A percentile compares a stretch with the other conserved stretches of the same genome.
Evolutionary conservation across 2,888 invertebrate species (phyloP).

Genomic region (Kryphioiulus occultus): DNA sequence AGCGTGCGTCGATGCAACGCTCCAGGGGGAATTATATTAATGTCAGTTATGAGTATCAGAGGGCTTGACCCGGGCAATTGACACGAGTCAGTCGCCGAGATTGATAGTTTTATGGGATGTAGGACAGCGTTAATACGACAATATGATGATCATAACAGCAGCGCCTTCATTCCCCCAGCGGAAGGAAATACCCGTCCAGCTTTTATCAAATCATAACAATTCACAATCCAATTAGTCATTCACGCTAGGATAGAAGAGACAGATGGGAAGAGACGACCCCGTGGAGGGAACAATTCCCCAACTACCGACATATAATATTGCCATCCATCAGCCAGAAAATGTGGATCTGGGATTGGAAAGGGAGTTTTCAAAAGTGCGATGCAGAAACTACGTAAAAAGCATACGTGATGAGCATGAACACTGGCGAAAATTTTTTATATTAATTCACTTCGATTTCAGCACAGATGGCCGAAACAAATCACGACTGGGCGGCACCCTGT

Average conservation of each 20-base stretch:
- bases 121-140: conserved; percentile 45
- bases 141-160: conserved; percentile 46
- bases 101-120: conserved; percentile 45
- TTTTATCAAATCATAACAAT: conserved; percentile 45
- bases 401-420: too few species aligned
- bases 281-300: not conserved
- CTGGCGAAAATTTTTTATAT: too few species aligned
- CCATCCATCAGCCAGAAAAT: not conserved
- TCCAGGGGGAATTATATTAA: conserved; percentile 31
- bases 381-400: not conserved
- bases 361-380: not conserved
- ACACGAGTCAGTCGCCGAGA: conserved; percentile 31
- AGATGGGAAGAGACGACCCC: not conserved
- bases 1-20: not conserved
- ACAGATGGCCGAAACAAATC: too few species aligned
- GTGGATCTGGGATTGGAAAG: not conserved
- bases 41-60: conserved; percentile 39
- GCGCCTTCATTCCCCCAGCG: conserved; percentile 26
- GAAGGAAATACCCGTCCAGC: conserved; percentile 43
- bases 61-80: conserved; percentile 44
- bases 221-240: conserved; percentile 45
- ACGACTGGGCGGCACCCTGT: too few species aligned
- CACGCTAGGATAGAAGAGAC: conserved; percentile 38
- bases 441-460: too few species aligned
- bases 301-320: not conserved